Conservation (phyloP, 2,113 vertebrate species). For the Nothobranchius kuhntae region DNA sequence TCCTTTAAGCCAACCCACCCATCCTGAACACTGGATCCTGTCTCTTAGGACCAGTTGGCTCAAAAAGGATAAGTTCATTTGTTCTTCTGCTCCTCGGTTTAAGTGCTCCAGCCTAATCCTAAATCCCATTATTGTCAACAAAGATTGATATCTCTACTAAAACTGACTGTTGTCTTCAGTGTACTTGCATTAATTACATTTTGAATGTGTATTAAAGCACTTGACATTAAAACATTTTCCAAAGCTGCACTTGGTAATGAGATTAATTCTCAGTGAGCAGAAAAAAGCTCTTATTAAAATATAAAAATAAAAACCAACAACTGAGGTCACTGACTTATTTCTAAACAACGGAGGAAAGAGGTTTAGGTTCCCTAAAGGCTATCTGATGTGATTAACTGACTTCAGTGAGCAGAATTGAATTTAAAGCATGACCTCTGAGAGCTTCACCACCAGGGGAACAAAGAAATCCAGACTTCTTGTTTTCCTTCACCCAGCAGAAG, state of each 20-base stretch:
- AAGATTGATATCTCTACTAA: conserved; percentile 21
- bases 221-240: not conserved
- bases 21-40: conserved; percentile 7
- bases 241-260: too few relatives aligned
- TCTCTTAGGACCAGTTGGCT: conserved; percentile 42
- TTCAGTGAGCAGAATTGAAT: conserved; percentile 58
- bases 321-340: conserved; percentile 27
- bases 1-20: conserved; percentile 32
- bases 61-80: conserved; percentile 51
- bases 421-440: conserved; percentile 59
- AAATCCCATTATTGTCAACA: conserved; percentile 60
- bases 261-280: not conserved
- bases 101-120: conserved; percentile 59
- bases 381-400: conserved; percentile 65
- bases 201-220: conserved; percentile 7
- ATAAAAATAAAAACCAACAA: not conserved
- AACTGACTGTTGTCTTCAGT: conserved; percentile 5
- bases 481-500: conserved; percentile 41
- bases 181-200: conserved; percentile 23
- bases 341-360: conserved; percentile 7
- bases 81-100: conserved; percentile 43
- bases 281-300: not conserved
- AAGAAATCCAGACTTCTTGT: conserved; percentile 32
- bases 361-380: conserved; percentile 40
- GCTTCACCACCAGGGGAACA: conserved; percentile 47